Conservation (phyloP, 2,797 vertebrate genomes). For the Leucoraja ocellata region DNA sequence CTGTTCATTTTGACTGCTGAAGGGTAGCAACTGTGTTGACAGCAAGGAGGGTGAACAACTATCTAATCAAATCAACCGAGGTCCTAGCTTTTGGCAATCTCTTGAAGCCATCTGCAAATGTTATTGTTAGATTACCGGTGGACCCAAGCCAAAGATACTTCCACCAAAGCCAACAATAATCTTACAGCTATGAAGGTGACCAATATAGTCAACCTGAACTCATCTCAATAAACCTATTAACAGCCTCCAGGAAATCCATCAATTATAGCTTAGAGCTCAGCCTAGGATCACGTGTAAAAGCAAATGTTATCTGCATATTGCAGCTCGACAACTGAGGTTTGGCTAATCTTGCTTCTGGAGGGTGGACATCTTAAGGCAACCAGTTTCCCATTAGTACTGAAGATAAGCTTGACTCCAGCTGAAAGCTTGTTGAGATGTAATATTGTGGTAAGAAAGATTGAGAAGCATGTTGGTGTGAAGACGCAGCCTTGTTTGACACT, state of each 20-base stretch:
- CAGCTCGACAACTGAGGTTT: no score
- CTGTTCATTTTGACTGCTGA: not conserved
- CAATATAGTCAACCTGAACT: not conserved
- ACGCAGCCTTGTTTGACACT: no score
- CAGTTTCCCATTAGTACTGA: no score
- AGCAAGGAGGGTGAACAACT: not conserved
- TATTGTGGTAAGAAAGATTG: no score
- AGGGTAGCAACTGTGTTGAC: not conserved
- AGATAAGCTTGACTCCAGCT: no score
- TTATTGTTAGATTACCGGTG: not conserved
- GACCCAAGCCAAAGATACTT: not conserved
- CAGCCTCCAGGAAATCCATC: not conserved
- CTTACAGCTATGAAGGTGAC: not conserved
- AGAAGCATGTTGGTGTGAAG: no score
- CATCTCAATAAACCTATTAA: not conserved
- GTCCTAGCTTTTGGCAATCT: not conserved
- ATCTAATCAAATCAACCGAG: not conserved
- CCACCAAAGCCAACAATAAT: not conserved
- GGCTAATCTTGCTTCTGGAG: no score
- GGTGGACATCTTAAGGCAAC: no score
- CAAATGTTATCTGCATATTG: no score
- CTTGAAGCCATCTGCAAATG: not conserved
- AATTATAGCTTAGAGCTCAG: no score
- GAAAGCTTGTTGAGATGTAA: no score
- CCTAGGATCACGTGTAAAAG: no score